A percentile compares a stretch with the other conserved stretches of the same genome.
These are phyloP conservation scores for Lethenteron reissneri DNA, from an alignment of 2,113 vertebrate species.

Conservation along the genomic window DNA sequence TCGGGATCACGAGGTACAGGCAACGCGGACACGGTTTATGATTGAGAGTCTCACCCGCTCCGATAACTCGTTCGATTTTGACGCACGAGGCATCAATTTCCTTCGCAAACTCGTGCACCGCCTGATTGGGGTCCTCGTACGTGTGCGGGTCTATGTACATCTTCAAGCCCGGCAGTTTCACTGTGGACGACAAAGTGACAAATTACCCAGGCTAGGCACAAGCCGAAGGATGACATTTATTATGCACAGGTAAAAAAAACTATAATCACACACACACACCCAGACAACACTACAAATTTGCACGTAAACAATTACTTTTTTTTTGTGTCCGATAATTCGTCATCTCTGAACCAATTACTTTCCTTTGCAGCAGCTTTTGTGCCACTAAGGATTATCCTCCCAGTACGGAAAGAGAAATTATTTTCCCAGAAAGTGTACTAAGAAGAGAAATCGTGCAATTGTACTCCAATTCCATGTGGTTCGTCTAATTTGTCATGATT, in stretches of 20 bases:
- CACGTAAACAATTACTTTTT: not conserved
- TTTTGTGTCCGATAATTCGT: too few species aligned
- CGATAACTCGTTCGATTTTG: slow-evolving; percentile 43
- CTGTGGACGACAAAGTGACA: slow-evolving; percentile 14
- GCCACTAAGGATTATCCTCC: too few species aligned
- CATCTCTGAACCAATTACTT: not conserved
- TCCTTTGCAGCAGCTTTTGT: too few species aligned
- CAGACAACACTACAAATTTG: not conserved
- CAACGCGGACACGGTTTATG: too few species aligned
- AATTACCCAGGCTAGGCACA: too few species aligned
- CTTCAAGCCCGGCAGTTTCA: slow-evolving; percentile 36
- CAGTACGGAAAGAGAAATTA: too few species aligned
- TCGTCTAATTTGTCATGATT: too few species aligned
- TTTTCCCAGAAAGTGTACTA: too few species aligned
- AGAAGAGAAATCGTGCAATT: too few species aligned
- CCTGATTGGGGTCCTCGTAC: slow-evolving; percentile 41
- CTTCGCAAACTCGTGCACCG: slow-evolving; percentile 42
- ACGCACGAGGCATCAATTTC: slow-evolving; percentile 42
- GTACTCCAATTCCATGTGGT: too few species aligned
- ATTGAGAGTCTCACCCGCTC: slow-evolving; percentile 26
- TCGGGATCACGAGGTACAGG: too few species aligned
- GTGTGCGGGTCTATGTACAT: slow-evolving; percentile 47
- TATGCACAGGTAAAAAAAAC: slow-evolving; percentile 4
- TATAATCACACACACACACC: not conserved
- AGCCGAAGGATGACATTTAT: not conserved